phyloP scores from a whole-genome alignment of 2,113 vertebrate species.

The Mustela lutreola region DNA sequence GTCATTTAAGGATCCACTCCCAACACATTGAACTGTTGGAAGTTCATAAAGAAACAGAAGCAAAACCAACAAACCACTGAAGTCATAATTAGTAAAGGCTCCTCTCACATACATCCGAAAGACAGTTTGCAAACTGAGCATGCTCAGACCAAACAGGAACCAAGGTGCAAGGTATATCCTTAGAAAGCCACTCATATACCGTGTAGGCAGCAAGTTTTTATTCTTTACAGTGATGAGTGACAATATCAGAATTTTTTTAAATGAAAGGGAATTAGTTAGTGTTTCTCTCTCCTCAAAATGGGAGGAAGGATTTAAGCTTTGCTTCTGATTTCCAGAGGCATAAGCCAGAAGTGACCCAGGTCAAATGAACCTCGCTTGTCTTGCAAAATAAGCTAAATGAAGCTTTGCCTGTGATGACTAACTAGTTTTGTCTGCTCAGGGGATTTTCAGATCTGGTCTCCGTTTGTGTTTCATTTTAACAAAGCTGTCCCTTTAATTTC shows the following conservation, averaged over 20 bases:
- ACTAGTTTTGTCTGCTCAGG: background rate
- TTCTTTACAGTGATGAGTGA: too few relatives aligned
- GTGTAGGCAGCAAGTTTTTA: too few relatives aligned
- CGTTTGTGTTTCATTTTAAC: background rate
- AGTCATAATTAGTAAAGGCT: background rate
- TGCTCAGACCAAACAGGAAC: background rate
- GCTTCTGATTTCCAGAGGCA: background rate
- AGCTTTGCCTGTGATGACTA: background rate
- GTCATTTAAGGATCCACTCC: background rate
- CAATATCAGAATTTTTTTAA: background rate
- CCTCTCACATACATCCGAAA: background rate
- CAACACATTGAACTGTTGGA: background rate
- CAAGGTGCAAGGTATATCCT: background rate
- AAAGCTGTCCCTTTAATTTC: conserved; percentile 43
- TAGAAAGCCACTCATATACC: background rate
- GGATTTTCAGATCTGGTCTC: background rate
- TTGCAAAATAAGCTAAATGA: background rate
- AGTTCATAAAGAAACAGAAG: background rate
- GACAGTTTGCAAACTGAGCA: background rate
- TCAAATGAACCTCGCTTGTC: background rate
- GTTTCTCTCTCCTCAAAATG: background rate
- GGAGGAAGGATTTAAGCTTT: background rate
- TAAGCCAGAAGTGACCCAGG: background rate
- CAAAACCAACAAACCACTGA: background rate
- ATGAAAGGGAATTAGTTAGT: background rate